Evolutionary conservation across 2,797 vertebrate genomes (phyloP).

Genomic region (Simalia tracyae): DNA sequence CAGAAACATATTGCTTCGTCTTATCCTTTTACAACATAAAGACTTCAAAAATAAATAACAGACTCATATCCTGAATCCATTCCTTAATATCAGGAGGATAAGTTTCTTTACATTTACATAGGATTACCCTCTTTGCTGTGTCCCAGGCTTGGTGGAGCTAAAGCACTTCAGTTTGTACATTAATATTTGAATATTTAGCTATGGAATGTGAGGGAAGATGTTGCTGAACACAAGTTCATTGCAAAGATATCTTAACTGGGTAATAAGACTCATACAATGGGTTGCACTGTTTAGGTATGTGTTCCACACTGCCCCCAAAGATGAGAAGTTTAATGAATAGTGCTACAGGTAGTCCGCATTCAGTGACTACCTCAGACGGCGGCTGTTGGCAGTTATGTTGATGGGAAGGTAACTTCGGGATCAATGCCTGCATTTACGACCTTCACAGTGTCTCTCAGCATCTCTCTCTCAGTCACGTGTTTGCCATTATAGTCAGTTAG

Average conservation of each 20-base stretch:
- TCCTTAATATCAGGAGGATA: not conserved
- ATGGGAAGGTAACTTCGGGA: not conserved
- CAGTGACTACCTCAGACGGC: not conserved
- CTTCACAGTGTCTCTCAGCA: not conserved
- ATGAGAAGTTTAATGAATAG: not conserved
- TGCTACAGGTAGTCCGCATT: not conserved
- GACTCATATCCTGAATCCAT: not conserved
- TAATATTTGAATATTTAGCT: not conserved
- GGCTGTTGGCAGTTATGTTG: not conserved
- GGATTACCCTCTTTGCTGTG: not conserved
- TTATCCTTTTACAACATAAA: not conserved
- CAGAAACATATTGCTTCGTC: not conserved
- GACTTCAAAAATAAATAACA: not conserved
- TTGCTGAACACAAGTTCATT: not conserved
- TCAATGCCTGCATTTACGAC: not conserved
- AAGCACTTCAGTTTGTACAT: not conserved
- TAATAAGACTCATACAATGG: not conserved
- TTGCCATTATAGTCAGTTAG: not conserved
- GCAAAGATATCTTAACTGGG: not conserved
- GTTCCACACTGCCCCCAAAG: no score
- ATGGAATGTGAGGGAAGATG: not conserved
- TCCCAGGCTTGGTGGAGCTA: not conserved
- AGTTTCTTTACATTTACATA: not conserved
- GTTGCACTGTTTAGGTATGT: not conserved
- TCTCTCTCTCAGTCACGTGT: not conserved